A percentile compares a stretch with the other conserved stretches of the same genome.
Evolutionary conservation across 2,888 invertebrate species (phyloP).

Genomic region (Andrena bucephala): DNA sequence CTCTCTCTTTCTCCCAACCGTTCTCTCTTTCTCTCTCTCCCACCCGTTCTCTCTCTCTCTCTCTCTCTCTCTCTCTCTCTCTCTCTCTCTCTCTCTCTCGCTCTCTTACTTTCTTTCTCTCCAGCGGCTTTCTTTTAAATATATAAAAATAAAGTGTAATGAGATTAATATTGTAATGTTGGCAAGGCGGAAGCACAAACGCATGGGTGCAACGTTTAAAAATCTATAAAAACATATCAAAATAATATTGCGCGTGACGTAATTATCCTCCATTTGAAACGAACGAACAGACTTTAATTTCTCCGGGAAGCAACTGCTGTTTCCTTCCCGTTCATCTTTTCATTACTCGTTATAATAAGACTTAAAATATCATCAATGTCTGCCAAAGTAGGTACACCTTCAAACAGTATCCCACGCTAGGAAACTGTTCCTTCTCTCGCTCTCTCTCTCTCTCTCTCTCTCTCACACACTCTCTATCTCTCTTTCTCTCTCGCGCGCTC

Average conservation of each 20-base stretch:
- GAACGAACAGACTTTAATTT: constrained; percentile 47
- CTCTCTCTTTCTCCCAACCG: background rate
- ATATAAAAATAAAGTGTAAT: constrained; percentile 60
- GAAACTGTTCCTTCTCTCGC: constrained; percentile 69
- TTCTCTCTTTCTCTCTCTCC: background rate
- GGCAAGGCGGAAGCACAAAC: constrained; percentile 74
- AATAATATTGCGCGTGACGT: constrained; percentile 54
- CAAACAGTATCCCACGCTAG: constrained; percentile 71
- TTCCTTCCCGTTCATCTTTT: constrained; percentile 26
- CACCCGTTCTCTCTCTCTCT: no score
- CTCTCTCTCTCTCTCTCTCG: constrained; percentile 3
- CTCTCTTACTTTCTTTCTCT: background rate
- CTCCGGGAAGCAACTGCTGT: constrained; percentile 30
- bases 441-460: constrained; percentile 62
- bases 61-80: constrained; percentile 1
- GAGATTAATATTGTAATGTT: constrained; percentile 62
- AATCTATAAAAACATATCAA: constrained; percentile 60
- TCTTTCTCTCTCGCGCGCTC: constrained; percentile 29
- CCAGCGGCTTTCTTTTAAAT: constrained; percentile 36
- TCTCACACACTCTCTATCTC: constrained; percentile 42
- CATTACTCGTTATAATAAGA: constrained; percentile 49
- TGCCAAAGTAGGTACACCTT: constrained; percentile 82
- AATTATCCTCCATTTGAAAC: constrained; percentile 31
- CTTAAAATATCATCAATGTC: constrained; percentile 78
- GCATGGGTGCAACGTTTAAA: constrained; percentile 62